A percentile compares a stretch with the other conserved stretches of the same genome.
These are phyloP conservation scores for Trididemnum miniatum DNA, from an alignment of 23 tunicate genomes.

Conservation along the genomic window DNA sequence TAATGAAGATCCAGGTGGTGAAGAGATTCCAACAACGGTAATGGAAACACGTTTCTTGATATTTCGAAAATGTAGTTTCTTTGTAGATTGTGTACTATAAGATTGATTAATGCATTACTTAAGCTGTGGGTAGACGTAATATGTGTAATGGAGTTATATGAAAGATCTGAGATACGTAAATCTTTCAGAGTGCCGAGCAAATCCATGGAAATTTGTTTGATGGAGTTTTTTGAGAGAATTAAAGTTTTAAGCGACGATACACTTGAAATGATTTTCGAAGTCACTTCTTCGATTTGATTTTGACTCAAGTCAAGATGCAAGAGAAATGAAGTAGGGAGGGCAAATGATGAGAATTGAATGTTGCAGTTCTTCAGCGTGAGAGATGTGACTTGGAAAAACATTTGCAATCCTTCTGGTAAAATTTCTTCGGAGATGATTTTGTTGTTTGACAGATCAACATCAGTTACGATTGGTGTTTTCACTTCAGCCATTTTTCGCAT, in stretches of 20 bases:
- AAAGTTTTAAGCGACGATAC: not conserved
- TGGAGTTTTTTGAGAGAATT: not conserved
- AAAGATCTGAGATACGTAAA: constrained; percentile 1
- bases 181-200: not conserved
- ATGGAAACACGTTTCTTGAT: not conserved
- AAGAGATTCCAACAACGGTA: not conserved
- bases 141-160: not conserved
- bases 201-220: not conserved
- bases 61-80: constrained; percentile 10
- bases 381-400: not conserved
- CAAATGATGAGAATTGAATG: not conserved
- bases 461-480: not conserved
- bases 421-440: not conserved
- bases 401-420: not conserved
- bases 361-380: not conserved
- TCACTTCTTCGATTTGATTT: not conserved
- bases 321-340: not conserved
- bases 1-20: constrained; percentile 3
- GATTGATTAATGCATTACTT: not conserved
- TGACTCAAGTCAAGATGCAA: constrained; percentile 10
- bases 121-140: not conserved
- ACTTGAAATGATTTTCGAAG: not conserved
- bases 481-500: not conserved
- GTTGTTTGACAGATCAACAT: constrained; percentile 1
- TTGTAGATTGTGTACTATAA: not conserved